phyloP scores from a whole-genome alignment of 2,888 invertebrate genomes.

The Xestobium rufovillosum region DNA sequence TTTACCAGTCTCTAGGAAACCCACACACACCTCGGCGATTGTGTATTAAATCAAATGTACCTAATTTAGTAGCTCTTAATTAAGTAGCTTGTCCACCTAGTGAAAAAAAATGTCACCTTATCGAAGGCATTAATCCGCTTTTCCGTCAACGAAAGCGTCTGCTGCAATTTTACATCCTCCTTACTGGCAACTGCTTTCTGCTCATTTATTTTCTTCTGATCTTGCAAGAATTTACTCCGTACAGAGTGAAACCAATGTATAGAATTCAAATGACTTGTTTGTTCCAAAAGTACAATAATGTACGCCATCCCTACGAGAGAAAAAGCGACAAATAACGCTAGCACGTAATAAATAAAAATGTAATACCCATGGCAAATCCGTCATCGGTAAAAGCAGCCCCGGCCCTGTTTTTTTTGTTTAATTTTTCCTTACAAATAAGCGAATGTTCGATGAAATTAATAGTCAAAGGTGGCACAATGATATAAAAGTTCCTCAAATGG shows the following conservation, averaged over 20 bases:
- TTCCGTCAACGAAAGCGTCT: slow-evolving; percentile 83
- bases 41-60: not conserved
- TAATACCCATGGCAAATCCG: slow-evolving; percentile 94
- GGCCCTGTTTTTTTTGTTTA: slow-evolving; percentile 81
- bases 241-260: slow-evolving; percentile 94
- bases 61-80: no score
- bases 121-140: slow-evolving; percentile 71
- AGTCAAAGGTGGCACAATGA: slow-evolving; percentile 88
- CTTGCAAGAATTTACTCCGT: slow-evolving; percentile 60
- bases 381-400: slow-evolving; percentile 95
- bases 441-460: slow-evolving; percentile 93
- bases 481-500: slow-evolving; percentile 86
- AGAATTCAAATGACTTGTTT: slow-evolving; percentile 76
- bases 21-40: not conserved
- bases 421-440: slow-evolving; percentile 83
- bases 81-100: not conserved
- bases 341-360: no score
- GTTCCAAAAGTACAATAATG: slow-evolving; percentile 82
- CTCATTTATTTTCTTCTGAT: slow-evolving; percentile 50
- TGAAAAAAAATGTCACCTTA: slow-evolving; percentile 39
- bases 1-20: slow-evolving; percentile 6
- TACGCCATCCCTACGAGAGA: slow-evolving; percentile 65
- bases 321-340: no score
- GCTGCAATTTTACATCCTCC: slow-evolving; percentile 83
- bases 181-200: slow-evolving; percentile 47